Evolutionary conservation across 2,113 vertebrate species (phyloP), one percentile per base, ranked within the genome.

Genomic region (Callorhinus ursinus): DNA sequence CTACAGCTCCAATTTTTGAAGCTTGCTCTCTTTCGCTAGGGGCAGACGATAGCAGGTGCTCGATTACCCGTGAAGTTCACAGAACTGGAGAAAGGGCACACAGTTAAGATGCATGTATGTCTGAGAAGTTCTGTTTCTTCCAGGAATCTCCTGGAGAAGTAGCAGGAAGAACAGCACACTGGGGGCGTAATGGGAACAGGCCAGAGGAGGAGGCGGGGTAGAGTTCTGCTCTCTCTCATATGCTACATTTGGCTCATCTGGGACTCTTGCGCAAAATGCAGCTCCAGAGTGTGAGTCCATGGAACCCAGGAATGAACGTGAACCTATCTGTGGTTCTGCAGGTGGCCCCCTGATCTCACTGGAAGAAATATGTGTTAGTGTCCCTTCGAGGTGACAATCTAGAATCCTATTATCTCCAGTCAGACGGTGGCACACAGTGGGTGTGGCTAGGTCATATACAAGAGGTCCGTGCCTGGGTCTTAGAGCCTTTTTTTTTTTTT

Each of bases 201-300:
- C 42, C 42, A 8, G 33, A 28, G 22, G 59, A 4, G 19, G 67
- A 46, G 46, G 46, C 46, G 46, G 63, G 80, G 46, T 5, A 11
- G 36, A 36, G 42, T 21, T 19, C 51, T 1, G 1, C 53, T 71
- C 51, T 22, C 90, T 59, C 88, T 36, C 7, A 3, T 10, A 8
- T 0, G 3, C 14, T 13, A 12, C 11, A 12, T 9, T 53, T 2
- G 1, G 21, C 39, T 26, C 39, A 13, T 3, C 21, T 46, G 57
- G 55, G 24, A 18, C 57, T 28, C 79, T 15, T 28, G 51, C 10
- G 63, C 49, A 19, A 76, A 91, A 39, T 3, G 51, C n/a, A 89
- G 31, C n/a, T 77, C n/a, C 49, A 61, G 31, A 33, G 2, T 14
- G 4, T 53, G 55, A 57, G 26, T 65, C 18, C 53, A 21, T 8